Percentiles rank a stretch among this genome's conserved stretches.
Evolutionary conservation across 2,888 invertebrate species (phyloP).

Genomic region (Allophyes oxyacanthae): DNA sequence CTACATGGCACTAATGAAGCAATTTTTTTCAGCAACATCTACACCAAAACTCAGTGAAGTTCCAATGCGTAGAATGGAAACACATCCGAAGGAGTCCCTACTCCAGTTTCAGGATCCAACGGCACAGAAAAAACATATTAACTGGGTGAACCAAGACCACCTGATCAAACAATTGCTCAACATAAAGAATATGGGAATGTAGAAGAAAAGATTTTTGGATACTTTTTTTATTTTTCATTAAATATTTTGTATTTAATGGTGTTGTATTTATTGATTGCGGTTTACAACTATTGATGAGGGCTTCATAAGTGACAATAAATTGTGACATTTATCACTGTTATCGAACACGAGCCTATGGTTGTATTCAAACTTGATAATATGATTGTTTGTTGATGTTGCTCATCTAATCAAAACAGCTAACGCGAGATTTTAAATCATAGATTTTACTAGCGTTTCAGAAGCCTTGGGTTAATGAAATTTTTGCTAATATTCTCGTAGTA

Average conservation of each 20-base stretch:
- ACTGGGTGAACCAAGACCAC: slow-evolving; percentile 60
- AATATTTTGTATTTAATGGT: slow-evolving; percentile 34
- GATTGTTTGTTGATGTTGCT: no score
- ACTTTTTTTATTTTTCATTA: slow-evolving; percentile 56
- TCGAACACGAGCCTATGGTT: no score
- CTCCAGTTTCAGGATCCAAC: slow-evolving; percentile 60
- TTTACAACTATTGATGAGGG: background rate
- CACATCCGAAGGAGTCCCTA: slow-evolving; percentile 43
- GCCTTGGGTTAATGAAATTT: no score
- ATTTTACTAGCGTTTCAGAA: no score
- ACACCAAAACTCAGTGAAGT: slow-evolving; percentile 5
- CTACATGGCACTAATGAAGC: background rate
- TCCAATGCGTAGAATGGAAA: slow-evolving; percentile 23
- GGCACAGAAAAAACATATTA: slow-evolving; percentile 22
- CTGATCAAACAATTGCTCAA: slow-evolving; percentile 71
- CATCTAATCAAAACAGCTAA: no score
- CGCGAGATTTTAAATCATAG: no score
- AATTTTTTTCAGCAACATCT: slow-evolving; percentile 33
- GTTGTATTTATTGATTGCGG: background rate
- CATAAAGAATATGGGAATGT: slow-evolving; percentile 65
- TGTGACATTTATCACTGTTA: no score
- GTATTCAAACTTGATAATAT: no score
- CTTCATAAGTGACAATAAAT: no score
- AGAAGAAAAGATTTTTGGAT: slow-evolving; percentile 37
- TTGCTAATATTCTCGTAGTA: no score